Evolutionary conservation across 2,888 invertebrate genomes (phyloP).

Genomic region (Drosophila colorata): DNA sequence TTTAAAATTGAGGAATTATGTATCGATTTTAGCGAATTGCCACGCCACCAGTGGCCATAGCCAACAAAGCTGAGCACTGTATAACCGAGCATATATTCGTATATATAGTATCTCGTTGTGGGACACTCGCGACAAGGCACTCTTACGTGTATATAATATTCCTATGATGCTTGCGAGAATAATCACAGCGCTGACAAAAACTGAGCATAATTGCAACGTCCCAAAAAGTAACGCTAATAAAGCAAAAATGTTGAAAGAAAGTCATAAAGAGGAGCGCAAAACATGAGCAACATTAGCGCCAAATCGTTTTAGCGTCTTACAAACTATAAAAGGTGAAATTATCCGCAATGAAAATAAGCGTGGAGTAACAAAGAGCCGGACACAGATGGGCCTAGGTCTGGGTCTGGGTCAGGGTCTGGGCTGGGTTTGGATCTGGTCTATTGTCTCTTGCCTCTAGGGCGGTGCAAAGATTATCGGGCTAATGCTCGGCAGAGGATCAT

Average conservation of each 20-base stretch:
- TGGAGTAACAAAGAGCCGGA: slow-evolving; percentile 59
- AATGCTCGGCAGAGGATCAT: slow-evolving; percentile 29
- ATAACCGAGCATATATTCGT: too few species aligned
- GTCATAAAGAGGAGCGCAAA: slow-evolving; percentile 56
- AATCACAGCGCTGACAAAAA: slow-evolving; percentile 11
- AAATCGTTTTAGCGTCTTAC: slow-evolving; percentile 68
- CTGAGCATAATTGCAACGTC: slow-evolving; percentile 53
- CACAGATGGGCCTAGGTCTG: slow-evolving; percentile 29
- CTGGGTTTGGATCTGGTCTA: slow-evolving; percentile 2
- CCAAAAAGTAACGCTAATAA: slow-evolving; percentile 65
- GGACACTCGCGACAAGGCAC: background rate
- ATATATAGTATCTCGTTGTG: background rate
- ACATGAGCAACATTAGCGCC: slow-evolving; percentile 67
- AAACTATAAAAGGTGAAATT: slow-evolving; percentile 73
- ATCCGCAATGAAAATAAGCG: slow-evolving; percentile 60
- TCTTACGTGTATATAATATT: background rate
- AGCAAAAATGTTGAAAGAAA: slow-evolving; percentile 68
- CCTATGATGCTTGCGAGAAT: background rate
- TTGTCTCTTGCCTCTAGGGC: background rate
- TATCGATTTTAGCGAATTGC: too few species aligned
- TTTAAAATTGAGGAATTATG: too few species aligned
- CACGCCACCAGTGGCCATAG: too few species aligned
- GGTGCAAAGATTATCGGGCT: slow-evolving; percentile 48
- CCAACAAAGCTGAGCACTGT: too few species aligned
- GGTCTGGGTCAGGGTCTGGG: slow-evolving; percentile 2